Percentiles rank a stretch among this genome's conserved stretches.
phyloP scores from a whole-genome alignment of 2,888 invertebrate species.

The Pteria penguin region DNA sequence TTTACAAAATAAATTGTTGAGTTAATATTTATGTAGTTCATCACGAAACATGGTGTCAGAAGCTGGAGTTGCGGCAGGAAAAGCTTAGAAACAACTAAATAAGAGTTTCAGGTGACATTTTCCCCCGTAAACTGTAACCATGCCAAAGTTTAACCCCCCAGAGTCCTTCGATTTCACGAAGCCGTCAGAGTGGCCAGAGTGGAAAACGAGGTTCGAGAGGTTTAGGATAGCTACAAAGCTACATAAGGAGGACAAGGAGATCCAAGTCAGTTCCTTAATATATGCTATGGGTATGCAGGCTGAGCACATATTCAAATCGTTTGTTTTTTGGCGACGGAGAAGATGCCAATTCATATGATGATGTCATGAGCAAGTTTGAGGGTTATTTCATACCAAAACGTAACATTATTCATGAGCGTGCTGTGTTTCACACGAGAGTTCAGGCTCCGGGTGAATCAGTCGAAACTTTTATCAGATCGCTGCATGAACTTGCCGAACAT shows the following conservation, averaged over 20 bases:
- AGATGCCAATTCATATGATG: constrained; percentile 25
- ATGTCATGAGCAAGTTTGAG: constrained; percentile 30
- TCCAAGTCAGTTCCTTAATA: constrained; percentile 35
- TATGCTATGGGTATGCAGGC: constrained; percentile 35
- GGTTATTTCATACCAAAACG: too few species aligned
- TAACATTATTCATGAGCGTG: too few species aligned
- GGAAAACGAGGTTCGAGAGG: not conserved
- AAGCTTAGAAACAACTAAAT: too few species aligned
- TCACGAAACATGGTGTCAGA: too few species aligned
- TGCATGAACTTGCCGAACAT: constrained; percentile 41
- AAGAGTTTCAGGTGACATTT: constrained; percentile 6
- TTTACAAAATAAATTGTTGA: too few species aligned
- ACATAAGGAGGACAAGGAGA: constrained; percentile 20
- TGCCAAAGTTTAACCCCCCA: constrained; percentile 4
- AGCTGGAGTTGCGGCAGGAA: too few species aligned
- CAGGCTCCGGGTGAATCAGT: constrained; percentile 32
- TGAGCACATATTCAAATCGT: too few species aligned
- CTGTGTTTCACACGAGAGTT: constrained; percentile 6
- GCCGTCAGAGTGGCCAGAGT: constrained; percentile 2
- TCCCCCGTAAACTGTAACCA: not conserved
- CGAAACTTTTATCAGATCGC: constrained; percentile 24
- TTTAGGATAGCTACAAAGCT: constrained; percentile 27
- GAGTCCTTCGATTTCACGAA: constrained; percentile 4
- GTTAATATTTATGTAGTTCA: too few species aligned
- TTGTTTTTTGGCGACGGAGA: constrained; percentile 9